phyloP scores from a whole-genome alignment of 2,888 invertebrate genomes.

The Antitype chi region DNA sequence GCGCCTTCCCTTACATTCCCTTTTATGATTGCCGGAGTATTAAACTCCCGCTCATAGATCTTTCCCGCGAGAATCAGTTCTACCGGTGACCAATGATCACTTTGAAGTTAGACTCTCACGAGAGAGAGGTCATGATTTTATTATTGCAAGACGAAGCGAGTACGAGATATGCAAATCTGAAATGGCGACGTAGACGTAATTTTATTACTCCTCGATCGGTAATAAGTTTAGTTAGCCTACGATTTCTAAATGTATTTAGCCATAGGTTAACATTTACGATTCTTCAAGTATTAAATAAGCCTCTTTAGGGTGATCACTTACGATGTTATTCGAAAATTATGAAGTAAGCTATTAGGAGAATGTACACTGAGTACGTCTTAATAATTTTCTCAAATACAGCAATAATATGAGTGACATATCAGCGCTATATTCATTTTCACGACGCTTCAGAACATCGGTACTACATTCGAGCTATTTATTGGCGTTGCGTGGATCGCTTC shows the following conservation, averaged over 20 bases:
- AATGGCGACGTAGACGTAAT: slow-evolving; percentile 75
- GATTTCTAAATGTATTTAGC: slow-evolving; percentile 83
- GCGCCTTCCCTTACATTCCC: slow-evolving; percentile 66
- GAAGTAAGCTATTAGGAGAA: slow-evolving; percentile 69
- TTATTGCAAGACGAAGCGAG: slow-evolving; percentile 74
- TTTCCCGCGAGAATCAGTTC: slow-evolving; percentile 40
- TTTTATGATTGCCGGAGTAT: slow-evolving; percentile 51
- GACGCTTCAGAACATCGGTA: slow-evolving; percentile 53
- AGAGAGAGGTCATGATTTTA: slow-evolving; percentile 71
- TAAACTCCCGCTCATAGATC: slow-evolving; percentile 42
- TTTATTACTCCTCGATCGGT: slow-evolving; percentile 78
- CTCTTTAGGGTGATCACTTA: slow-evolving; percentile 72
- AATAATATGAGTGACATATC: slow-evolving; percentile 69
- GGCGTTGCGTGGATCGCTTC: slow-evolving; percentile 61
- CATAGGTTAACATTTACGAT: slow-evolving; percentile 83
- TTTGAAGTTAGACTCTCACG: slow-evolving; percentile 52
- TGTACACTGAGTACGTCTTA: slow-evolving; percentile 70
- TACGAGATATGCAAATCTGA: slow-evolving; percentile 68
- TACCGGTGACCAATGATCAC: slow-evolving; percentile 54
- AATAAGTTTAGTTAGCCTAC: slow-evolving; percentile 82
- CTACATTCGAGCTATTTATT: slow-evolving; percentile 45
- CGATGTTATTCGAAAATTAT: slow-evolving; percentile 67
- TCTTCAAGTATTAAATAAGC: slow-evolving; percentile 76
- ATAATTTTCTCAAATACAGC: slow-evolving; percentile 49
- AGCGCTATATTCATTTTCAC: slow-evolving; percentile 60